Base-by-base conservation (phyloP, 2,888 invertebrate species). In the Gandaritis pyraliata region DNA sequence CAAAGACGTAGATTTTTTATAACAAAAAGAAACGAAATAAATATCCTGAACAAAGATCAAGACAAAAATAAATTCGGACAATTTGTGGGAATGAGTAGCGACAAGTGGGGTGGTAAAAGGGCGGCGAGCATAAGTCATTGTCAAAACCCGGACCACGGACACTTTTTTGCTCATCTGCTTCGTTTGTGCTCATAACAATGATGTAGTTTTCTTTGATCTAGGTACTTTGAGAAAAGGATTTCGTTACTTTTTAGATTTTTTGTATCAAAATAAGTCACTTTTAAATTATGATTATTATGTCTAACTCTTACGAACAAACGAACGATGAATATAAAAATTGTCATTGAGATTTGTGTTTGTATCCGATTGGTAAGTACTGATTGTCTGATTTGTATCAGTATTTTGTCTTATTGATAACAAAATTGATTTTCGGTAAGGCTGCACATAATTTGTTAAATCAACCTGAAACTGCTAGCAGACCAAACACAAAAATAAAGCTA, bases 71-170 rank as follows among this genome's bases (percentile, higher is more conserved):
- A 76, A 77, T 80, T 79, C 71, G 68, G 75, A 77, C 74, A 82
- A 83, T 86, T 86, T 78, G 78, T 78, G 77, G 72, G 79, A 82
- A 82, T 82, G 81, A 84, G 83, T 72, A 75, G 81, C 81, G 81
- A 85, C 85, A 83, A 86, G 85, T 81, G 80, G 76, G 80, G 84
- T 78, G 81, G 77, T 71, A 74, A 82, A 82, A 83, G 83, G 86
- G 85, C 81, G 83, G 82, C 74, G 77, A 73, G 83, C 86, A 89
- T 90, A 90, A 87, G 82, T 90, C 90, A 90, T 84, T 89, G 90
- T 90, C 90, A 87, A 73, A 72, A 58, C 74, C 76, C 86, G 82
- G 78, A 75, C 81, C 76, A 75, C 78, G 64, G 73, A 73, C 82
- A 80, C 80, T 82, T 86, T 88, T 89, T 87, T 85, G 80, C 79